A percentile compares a stretch with the other conserved stretches of the same genome.
phyloP scores from a whole-genome alignment of 2,797 vertebrate species.

The Esox masquinongy region DNA sequence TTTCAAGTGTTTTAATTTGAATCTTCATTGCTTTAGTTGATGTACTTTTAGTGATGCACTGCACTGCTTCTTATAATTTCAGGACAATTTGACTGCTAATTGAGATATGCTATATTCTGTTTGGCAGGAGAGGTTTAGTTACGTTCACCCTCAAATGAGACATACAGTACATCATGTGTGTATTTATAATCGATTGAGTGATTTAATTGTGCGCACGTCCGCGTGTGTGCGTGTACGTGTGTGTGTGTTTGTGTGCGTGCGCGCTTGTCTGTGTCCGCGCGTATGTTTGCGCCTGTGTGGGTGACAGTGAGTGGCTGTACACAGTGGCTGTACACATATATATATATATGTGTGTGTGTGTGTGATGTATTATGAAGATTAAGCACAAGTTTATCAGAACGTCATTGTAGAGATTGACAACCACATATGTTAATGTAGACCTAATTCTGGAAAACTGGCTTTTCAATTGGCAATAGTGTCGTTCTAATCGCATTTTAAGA shows the following conservation, averaged over 20 bases:
- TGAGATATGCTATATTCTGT: conserved; percentile 29
- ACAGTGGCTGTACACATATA: conserved; percentile 29
- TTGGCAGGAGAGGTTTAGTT: conserved; percentile 33
- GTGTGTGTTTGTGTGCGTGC: conserved; percentile 6
- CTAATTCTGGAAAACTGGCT: conserved; percentile 4
- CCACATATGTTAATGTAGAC: conserved; percentile 20
- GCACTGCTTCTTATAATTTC: conserved; percentile 50
- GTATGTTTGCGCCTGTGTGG: conserved; percentile 9
- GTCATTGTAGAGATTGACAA: conserved; percentile 33
- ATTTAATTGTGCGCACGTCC: conserved; percentile 25
- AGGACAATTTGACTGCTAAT: conserved; percentile 37
- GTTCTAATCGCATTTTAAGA: conserved; percentile 46
- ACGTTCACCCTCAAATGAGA: conserved; percentile 12
- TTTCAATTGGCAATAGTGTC: conserved; percentile 50
- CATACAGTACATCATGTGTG: conserved; percentile 33
- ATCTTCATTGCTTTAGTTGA: conserved; percentile 43
- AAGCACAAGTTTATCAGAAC: conserved; percentile 65
- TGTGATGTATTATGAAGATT: conserved; percentile 37
- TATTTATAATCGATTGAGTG: conserved; percentile 37
- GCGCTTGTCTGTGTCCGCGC: conserved; percentile 5
- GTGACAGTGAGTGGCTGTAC: conserved; percentile 27
- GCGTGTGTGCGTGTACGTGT: conserved; percentile 22
- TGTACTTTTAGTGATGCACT: conserved; percentile 66
- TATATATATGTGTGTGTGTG: not conserved
- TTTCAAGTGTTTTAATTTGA: conserved; percentile 36